These are phyloP conservation scores for Siniperca scherzeri DNA, from an alignment of 2,797 vertebrate genomes.

Conservation along the genomic window DNA sequence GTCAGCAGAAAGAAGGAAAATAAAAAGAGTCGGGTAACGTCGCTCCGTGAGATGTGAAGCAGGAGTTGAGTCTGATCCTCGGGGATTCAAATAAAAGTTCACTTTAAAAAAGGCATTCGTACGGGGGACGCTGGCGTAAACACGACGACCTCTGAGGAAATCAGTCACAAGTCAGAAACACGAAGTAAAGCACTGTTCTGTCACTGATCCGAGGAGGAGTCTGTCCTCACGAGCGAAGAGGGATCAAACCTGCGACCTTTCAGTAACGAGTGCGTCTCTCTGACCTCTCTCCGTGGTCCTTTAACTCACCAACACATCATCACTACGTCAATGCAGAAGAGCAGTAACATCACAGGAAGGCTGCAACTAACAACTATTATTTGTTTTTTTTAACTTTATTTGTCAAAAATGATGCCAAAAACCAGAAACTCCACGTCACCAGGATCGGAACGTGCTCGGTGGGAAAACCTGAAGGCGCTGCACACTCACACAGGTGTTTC, in stretches of 20 bases:
- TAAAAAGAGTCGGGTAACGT: neutral
- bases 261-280: neutral
- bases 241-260: constrained; percentile 12
- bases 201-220: neutral
- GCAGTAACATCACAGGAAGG: neutral
- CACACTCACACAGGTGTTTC: too few relatives aligned
- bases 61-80: neutral
- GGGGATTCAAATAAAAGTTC: neutral
- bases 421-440: neutral
- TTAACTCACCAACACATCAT: too few relatives aligned
- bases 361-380: neutral
- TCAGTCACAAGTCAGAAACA: neutral
- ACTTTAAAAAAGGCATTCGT: constrained; percentile 5
- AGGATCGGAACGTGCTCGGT: too few relatives aligned
- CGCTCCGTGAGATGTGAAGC: neutral
- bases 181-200: neutral
- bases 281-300: neutral
- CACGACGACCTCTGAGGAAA: neutral
- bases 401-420: constrained; percentile 6
- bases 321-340: neutral
- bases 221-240: neutral
- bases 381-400: too few relatives aligned
- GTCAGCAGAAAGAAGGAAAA: neutral
- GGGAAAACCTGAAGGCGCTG: too few relatives aligned
- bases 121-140: neutral